Conservation (phyloP, 1,140 invertebrate genomes). For the Eurosta solidaginis region DNA sequence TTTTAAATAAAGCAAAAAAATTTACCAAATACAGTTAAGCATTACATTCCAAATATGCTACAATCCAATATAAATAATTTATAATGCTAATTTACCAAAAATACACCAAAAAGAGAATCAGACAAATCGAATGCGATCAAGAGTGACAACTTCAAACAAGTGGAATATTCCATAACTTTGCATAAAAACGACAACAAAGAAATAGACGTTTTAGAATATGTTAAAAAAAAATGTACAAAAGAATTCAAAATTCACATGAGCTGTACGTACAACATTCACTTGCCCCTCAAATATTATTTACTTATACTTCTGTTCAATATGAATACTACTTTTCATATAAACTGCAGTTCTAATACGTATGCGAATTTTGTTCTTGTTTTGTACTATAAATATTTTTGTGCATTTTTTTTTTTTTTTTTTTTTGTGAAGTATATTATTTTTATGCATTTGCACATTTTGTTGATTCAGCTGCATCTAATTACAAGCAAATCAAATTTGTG, state of each 20-base stretch:
- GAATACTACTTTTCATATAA: no score
- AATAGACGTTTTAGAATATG: not conserved
- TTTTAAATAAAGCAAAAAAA: no score
- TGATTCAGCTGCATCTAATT: not conserved
- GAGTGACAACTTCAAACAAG: not conserved
- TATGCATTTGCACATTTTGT: not conserved
- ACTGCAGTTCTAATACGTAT: no score
- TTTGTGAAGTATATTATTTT: not conserved
- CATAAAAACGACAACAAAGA: not conserved
- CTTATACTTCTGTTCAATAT: no score
- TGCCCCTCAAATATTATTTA: not conserved
- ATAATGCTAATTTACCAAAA: no score
- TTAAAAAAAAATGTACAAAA: not conserved
- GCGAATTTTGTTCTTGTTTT: not conserved
- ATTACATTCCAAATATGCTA: no score
- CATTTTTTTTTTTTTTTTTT: not conserved
- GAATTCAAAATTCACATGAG: not conserved
- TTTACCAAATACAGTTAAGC: no score
- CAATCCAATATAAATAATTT: no score
- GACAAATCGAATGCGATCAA: not conserved
- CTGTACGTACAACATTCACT: not conserved
- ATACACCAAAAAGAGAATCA: no score
- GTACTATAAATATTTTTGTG: not conserved
- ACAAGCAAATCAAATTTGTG: constrained; percentile 23
- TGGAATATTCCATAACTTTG: constrained; percentile 27